Conservation (phyloP, 2,888 invertebrate genomes). For the Agonopterix heracliana region DNA sequence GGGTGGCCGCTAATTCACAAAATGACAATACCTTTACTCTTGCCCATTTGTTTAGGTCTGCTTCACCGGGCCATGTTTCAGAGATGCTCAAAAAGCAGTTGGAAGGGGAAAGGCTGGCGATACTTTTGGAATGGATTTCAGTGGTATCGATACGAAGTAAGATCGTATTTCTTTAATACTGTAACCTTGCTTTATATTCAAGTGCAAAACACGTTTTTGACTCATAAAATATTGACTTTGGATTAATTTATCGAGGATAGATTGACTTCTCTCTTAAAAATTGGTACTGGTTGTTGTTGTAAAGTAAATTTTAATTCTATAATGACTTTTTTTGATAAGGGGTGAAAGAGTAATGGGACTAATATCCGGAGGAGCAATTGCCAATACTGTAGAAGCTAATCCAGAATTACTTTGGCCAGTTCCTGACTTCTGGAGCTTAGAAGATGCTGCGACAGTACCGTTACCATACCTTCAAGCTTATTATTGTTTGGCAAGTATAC, state of each 20-base stretch:
- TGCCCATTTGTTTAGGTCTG: slow-evolving; percentile 25
- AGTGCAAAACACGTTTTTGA: no score
- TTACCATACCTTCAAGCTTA: slow-evolving; percentile 68
- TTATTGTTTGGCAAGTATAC: slow-evolving; percentile 39
- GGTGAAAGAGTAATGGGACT: slow-evolving; percentile 80
- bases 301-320: not conserved
- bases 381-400: slow-evolving; percentile 72
- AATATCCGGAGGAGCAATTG: slow-evolving; percentile 65
- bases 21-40: no score
- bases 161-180: slow-evolving; percentile 7
- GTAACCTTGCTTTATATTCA: no score
- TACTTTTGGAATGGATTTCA: slow-evolving; percentile 41
- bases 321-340: slow-evolving; percentile 21
- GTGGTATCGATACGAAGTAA: slow-evolving; percentile 39
- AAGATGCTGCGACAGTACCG: slow-evolving; percentile 85
- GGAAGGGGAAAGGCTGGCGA: slow-evolving; percentile 10
- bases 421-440: slow-evolving; percentile 79
- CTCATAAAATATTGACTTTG: no score
- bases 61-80: slow-evolving; percentile 32
- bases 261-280: no score
- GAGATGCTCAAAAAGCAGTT: slow-evolving; percentile 28
- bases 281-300: no score
- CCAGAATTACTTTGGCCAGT: slow-evolving; percentile 76
- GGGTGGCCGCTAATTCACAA: no score
- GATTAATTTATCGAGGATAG: no score